These are phyloP conservation scores for Euura saliciscinereae DNA, from an alignment of 1,140 invertebrate genomes.

Conservation along the genomic window DNA sequence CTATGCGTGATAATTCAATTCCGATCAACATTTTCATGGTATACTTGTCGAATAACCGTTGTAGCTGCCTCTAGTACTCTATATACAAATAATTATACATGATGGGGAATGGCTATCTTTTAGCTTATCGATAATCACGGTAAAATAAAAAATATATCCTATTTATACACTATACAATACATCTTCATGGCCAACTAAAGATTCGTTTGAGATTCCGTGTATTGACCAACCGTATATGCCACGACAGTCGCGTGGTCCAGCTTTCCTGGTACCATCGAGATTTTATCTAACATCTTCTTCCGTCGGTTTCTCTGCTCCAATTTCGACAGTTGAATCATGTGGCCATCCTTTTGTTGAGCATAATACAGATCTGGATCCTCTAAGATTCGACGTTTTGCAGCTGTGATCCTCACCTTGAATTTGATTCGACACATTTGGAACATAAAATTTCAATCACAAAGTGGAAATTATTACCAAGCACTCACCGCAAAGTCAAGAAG, in stretches of 20 bases:
- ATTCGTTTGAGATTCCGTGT: conserved; percentile 25
- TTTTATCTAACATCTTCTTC: conserved; percentile 74
- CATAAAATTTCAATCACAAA: neutral
- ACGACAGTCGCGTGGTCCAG: conserved; percentile 90
- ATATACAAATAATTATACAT: conserved; percentile 8
- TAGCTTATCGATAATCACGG: neutral
- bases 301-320: conserved; percentile 71
- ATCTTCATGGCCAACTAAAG: conserved; percentile 18
- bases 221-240: conserved; percentile 76
- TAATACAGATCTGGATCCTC: conserved; percentile 84
- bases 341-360: conserved; percentile 60
- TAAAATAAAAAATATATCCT: neutral
- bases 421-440: conserved; percentile 9
- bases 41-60: neutral
- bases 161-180: neutral
- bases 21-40: neutral
- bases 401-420: conserved; percentile 66
- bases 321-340: conserved; percentile 62
- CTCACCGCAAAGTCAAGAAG: conserved; percentile 79
- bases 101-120: neutral
- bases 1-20: no score
- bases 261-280: conserved; percentile 85
- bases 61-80: neutral
- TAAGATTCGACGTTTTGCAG: conserved; percentile 77
- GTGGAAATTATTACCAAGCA: neutral